phyloP scores from a whole-genome alignment of 2,797 vertebrate species.

The Fratercula arctica region DNA sequence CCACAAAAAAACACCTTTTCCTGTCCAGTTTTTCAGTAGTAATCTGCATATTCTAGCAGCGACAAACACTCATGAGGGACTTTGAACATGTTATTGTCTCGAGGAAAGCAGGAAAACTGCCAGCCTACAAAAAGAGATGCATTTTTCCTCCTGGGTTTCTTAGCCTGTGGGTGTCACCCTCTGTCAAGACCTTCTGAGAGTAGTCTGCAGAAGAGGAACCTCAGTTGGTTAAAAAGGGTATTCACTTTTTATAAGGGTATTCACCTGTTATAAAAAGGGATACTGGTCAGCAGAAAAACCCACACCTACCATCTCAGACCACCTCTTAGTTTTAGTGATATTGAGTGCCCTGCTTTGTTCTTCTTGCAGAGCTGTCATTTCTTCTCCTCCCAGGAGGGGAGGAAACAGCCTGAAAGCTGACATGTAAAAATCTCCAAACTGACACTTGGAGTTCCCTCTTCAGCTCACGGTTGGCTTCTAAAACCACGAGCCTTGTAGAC shows the following conservation, averaged over 20 bases:
- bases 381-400: neutral
- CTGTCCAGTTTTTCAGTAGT: neutral
- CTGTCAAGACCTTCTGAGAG: neutral
- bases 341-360: neutral
- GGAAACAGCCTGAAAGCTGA: neutral
- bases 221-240: neutral
- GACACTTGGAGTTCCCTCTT: neutral
- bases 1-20: neutral
- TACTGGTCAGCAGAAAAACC: neutral
- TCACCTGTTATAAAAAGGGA: neutral
- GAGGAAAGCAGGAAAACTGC: neutral
- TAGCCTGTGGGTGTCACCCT: neutral
- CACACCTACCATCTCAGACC: neutral
- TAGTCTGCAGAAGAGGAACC: neutral
- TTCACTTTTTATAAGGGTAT: neutral
- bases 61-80: neutral
- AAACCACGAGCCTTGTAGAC: neutral
- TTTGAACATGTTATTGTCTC: neutral
- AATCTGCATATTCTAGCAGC: neutral
- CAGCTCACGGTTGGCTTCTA: neutral
- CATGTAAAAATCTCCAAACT: neutral
- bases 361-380: neutral
- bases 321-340: neutral
- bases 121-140: neutral
- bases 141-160: neutral